Evolutionary conservation across 1,140 invertebrate genomes (phyloP), one percentile per base, ranked within the genome.

Genomic region (Nasonia vitripennis): DNA sequence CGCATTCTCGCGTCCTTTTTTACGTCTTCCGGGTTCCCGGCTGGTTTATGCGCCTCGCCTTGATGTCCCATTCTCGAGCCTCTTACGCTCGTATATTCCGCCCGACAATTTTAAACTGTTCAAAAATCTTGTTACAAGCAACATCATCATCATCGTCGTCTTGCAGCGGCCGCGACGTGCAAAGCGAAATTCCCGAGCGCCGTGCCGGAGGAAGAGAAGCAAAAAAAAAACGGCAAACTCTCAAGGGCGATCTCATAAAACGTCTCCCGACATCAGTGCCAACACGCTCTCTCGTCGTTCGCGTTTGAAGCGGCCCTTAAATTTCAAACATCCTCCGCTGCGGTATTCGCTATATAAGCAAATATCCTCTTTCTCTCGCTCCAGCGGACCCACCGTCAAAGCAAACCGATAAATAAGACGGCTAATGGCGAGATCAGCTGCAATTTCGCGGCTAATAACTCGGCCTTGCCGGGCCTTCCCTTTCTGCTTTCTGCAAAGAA

Each of bases 161-260:
- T 2, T 55, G 2, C 2, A 55, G 51, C 51, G 14, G 55, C 3
- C 14, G 20, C 55, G 41, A 20, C 17, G 20, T 62, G 55, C 17
- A 62, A 62, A 20, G 55, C 20, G 5, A 17, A 62, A 62, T 62
- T 62, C 55, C 55, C 6, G 20, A 62, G 17, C 7, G 1, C 10
- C 41, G 41, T n/a, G 55, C 20, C 1, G 20, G 17, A n/a, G 6
- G 55, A 62, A 20, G 55, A 7, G 20, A n/a, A 62, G 17, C 2
- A 74, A 45, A 74, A 37, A 37, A 37, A 73, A 12, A 9, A 27
- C 4, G n/a, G 14, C 11, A 74, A 74, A 41, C 17, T 12, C 41
- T 74, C 73, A 74, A 74, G 73, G 73, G 73, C 73, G 34, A 74
- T 34, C 27, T 74, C 73, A 74, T 74, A 74, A 74, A 74, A 74